Conservation (phyloP, 2,113 vertebrate genomes). For the Peromyscus polionotus region DNA sequence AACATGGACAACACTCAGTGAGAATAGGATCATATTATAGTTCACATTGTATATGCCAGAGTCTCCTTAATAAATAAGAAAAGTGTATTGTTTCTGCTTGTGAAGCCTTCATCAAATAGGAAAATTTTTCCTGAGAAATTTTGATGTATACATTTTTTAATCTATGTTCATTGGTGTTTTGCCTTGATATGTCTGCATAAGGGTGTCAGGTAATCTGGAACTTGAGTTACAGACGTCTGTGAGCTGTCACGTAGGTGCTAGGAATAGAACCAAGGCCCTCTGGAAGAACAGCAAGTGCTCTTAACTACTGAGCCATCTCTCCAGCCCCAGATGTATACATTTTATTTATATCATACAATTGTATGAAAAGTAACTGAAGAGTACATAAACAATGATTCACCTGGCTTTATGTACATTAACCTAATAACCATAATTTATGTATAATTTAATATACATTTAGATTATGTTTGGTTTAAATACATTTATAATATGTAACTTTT, state of each 20-base stretch:
- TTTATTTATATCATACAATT: background rate
- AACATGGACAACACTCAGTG: background rate
- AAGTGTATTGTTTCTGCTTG: background rate
- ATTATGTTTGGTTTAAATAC: background rate
- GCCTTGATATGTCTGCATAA: background rate
- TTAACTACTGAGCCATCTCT: background rate
- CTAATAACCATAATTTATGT: background rate
- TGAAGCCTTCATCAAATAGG: background rate
- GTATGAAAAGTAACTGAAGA: background rate
- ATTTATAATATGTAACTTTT: background rate
- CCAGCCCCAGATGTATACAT: background rate
- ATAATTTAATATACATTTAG: background rate
- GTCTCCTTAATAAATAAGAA: background rate
- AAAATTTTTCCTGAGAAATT: background rate
- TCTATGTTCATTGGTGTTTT: background rate
- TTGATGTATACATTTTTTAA: background rate
- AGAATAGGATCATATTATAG: background rate
- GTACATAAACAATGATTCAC: accelerated
- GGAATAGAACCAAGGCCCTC: background rate
- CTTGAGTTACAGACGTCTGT: background rate
- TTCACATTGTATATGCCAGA: background rate
- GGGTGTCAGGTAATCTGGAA: background rate
- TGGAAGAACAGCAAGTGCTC: background rate
- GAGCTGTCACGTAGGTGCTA: background rate
- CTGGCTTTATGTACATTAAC: background rate